These are phyloP conservation scores for Hipparchia semele DNA, from an alignment of 2,888 invertebrate species.

Conservation along the genomic window DNA sequence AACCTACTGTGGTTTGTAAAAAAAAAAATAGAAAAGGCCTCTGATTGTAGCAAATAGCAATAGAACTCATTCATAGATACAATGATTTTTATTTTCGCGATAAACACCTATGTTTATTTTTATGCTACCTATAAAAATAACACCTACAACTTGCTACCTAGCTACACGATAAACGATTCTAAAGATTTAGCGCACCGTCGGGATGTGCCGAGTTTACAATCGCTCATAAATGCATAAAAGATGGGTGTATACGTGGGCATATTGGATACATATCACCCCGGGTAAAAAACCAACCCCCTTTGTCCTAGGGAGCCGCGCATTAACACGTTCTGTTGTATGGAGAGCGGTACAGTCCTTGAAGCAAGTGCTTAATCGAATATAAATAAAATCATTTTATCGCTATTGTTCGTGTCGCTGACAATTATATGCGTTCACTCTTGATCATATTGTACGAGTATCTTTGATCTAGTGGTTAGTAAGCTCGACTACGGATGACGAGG, in stretches of 20 bases:
- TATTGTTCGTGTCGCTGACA: not conserved
- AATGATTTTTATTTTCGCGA: not conserved
- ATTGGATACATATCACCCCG: constrained; percentile 41
- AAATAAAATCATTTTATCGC: not conserved
- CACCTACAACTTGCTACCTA: constrained; percentile 44
- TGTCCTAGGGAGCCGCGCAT: constrained; percentile 60
- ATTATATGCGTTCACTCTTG: no score
- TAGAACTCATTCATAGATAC: no score
- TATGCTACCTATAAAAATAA: constrained; percentile 30
- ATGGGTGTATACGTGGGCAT: constrained; percentile 37
- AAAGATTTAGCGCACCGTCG: constrained; percentile 52
- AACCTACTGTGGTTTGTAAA: no score
- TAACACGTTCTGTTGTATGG: constrained; percentile 57
- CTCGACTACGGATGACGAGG: no score
- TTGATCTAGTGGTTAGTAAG: no score
- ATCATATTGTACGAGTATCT: no score
- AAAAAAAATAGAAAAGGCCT: no score
- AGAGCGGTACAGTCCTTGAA: constrained; percentile 27
- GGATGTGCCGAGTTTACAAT: constrained; percentile 55
- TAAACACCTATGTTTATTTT: not conserved
- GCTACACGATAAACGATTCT: constrained; percentile 47
- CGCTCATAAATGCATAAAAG: constrained; percentile 65
- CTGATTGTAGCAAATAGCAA: no score
- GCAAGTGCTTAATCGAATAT: constrained; percentile 28
- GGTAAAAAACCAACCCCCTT: constrained; percentile 55